Percentiles rank a stretch among this genome's conserved stretches.
Conservation (phyloP, 2,888 invertebrate species). For the Caenorhabditis sp. region DNA sequence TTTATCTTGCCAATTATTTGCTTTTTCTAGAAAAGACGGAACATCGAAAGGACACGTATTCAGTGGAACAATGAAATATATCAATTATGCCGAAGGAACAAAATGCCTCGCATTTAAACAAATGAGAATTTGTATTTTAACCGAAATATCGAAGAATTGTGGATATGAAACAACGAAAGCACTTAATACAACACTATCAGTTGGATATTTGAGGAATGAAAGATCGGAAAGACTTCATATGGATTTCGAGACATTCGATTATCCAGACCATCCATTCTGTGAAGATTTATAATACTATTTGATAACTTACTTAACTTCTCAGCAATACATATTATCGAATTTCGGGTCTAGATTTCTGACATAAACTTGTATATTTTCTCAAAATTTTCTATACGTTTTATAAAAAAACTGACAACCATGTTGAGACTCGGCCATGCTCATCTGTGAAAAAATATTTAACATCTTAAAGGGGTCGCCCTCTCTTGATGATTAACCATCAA, state of each 20-base stretch:
- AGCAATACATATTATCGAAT: background rate
- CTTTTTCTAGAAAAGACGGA: conserved; percentile 11
- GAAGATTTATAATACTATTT: conserved; percentile 19
- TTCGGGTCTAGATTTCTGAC: conserved; percentile 17
- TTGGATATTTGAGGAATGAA: conserved; percentile 49
- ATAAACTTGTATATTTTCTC: no score
- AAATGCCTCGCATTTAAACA: conserved; percentile 40
- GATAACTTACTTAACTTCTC: background rate
- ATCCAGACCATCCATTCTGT: conserved; percentile 45
- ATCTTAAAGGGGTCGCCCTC: no score
- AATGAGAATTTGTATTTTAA: conserved; percentile 48
- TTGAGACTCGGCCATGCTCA: no score
- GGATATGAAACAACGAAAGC: conserved; percentile 44
- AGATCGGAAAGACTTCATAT: conserved; percentile 47
- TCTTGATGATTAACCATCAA: no score
- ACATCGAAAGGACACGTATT: conserved; percentile 19
- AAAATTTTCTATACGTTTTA: no score
- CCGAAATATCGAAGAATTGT: conserved; percentile 35
- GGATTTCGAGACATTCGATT: conserved; percentile 49
- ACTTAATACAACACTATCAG: conserved; percentile 43
- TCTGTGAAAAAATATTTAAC: no score
- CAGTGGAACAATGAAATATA: conserved; percentile 40
- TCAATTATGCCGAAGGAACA: conserved; percentile 40
- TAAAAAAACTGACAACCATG: no score
- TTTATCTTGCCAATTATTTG: background rate